phyloP scores from a whole-genome alignment of 2,113 vertebrate species.

The Ranitomeya imitator region DNA sequence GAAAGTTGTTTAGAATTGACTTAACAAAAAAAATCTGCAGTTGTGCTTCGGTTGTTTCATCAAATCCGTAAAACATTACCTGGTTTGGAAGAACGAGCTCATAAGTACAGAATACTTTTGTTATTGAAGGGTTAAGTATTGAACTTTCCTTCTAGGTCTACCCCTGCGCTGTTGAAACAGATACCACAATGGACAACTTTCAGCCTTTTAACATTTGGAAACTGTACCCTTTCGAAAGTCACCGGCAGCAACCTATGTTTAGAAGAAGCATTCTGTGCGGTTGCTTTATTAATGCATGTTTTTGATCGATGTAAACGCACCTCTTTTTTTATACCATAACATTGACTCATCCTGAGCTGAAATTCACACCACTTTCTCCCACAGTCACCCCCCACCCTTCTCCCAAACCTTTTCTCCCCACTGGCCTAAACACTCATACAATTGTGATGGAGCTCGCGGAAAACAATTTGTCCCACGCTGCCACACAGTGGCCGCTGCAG shows the following conservation, averaged over 20 bases:
- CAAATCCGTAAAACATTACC: background rate
- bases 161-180: constrained; percentile 13
- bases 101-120: background rate
- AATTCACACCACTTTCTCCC: constrained; percentile 56
- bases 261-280: constrained; percentile 29
- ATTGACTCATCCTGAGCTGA: constrained; percentile 52
- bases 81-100: background rate
- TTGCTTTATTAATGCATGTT: constrained; percentile 53
- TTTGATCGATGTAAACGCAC: constrained; percentile 55
- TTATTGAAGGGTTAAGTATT: background rate
- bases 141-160: background rate
- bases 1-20: too few species aligned
- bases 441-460: background rate
- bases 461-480: constrained; percentile 76
- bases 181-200: constrained; percentile 1
- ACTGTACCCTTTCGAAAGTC: constrained; percentile 33
- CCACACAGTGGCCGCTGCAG: constrained; percentile 82
- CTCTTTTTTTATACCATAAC: constrained; percentile 57
- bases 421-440: constrained; percentile 13
- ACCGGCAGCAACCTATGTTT: constrained; percentile 22
- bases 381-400: background rate
- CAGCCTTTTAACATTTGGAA: constrained; percentile 22
- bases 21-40: too few species aligned
- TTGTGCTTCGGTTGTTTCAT: too few species aligned
- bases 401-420: background rate